Base-by-base conservation (phyloP, 2,888 invertebrate species). In the Itoplectis maculator region DNA sequence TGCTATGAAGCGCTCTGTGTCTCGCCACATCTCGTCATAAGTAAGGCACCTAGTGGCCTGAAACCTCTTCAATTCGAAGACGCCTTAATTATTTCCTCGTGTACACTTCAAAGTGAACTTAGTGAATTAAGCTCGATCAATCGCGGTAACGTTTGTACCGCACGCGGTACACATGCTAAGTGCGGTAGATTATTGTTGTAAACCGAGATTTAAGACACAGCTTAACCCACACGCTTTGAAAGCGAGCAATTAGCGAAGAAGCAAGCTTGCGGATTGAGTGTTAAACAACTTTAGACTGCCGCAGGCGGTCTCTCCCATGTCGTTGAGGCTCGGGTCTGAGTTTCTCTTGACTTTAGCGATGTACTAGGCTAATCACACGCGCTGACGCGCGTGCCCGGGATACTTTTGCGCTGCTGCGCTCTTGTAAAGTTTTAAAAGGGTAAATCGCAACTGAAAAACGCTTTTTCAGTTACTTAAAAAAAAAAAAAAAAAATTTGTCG, bases 241-340 rank as follows among this genome's bases (percentile, higher is more conserved):
- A 65, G 54, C 42, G 75, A 75, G 75, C 75, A 75, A 66, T 75
- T 75, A 75, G 65, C 29, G 65, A 65, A 29, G 23, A 20, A 37
- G 23, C 47, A 15, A 42, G 40, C 8, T 13, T 37, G 65, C 29
- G 63, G 9, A 74, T 65, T 40, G 40, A 54, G 42, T 18, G 54
- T 42, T 49, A 65, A 75, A 66, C 65, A 75, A 75, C 75, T 75
- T 66, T 66, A 7, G 45, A 56, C 29, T 13, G 42, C 3, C 56
- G 35, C 54, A 40, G 66, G 11, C 5, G 37, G 45, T 20, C 42
- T 49, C 8, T 47, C n/a, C n/a, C 47, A 47, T 54, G 18, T 54
- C 40, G 42, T 63, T 63, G 29, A 66, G 66, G 51, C 40, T 66
- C 20, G 18, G n/a, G 15, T 65, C 11, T 42, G 56, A 66, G 54